A percentile compares a stretch with the other conserved stretches of the same genome.
Conservation (phyloP, 1,140 invertebrate genomes). For the Drosophila watanabei region DNA sequence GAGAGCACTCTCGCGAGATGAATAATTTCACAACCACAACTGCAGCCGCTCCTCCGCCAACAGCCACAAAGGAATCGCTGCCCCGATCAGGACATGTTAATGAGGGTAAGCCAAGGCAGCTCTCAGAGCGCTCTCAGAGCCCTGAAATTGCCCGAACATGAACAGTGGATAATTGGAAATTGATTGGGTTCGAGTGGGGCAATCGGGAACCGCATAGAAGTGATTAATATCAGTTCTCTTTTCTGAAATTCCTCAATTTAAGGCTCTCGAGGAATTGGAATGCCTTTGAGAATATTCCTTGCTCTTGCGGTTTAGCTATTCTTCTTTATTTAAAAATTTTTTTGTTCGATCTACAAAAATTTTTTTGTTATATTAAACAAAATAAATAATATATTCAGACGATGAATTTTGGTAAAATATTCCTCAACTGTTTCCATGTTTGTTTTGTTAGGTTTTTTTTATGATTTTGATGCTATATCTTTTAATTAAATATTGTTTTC, state of each 20-base stretch:
- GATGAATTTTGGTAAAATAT: background rate
- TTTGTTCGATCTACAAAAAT: background rate
- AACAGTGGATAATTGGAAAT: slow-evolving; percentile 59
- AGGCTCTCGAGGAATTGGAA: background rate
- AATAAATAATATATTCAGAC: background rate
- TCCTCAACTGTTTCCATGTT: background rate
- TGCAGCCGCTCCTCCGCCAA: slow-evolving; percentile 57
- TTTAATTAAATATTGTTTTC: background rate
- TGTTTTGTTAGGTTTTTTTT: background rate
- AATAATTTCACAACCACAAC: slow-evolving; percentile 84
- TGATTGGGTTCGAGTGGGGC: slow-evolving; percentile 41
- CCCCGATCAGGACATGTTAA: slow-evolving; percentile 83
- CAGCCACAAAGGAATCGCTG: slow-evolving; percentile 74
- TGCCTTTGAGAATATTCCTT: background rate
- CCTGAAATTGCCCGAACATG: slow-evolving; percentile 44
- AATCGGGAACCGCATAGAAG: slow-evolving; percentile 21
- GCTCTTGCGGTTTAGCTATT: background rate
- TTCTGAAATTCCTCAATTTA: slow-evolving; percentile 7
- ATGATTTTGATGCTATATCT: background rate
- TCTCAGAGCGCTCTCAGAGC: background rate
- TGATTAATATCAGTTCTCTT: slow-evolving; percentile 37
- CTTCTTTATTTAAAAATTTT: background rate
- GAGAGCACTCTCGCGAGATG: slow-evolving; percentile 52
- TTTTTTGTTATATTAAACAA: background rate
- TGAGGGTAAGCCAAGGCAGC: slow-evolving; percentile 72